phyloP scores from a whole-genome alignment of 2,888 invertebrate species.

The Cantharis rustica region DNA sequence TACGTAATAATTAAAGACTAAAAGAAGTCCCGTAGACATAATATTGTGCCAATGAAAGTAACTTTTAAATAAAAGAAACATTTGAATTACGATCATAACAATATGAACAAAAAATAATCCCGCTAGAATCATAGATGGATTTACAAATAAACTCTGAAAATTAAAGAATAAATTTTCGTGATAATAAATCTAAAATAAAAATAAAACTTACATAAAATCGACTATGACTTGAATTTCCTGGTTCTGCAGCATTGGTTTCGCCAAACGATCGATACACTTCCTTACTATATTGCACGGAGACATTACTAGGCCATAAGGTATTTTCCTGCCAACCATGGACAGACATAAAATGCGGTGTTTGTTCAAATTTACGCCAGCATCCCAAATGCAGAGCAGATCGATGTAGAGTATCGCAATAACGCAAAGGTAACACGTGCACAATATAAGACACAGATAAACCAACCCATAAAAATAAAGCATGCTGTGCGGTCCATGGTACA shows the following conservation, averaged over 20 bases:
- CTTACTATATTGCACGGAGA: slow-evolving; percentile 73
- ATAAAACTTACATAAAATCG: slow-evolving; percentile 81
- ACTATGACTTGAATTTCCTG: slow-evolving; percentile 78
- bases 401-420: slow-evolving; percentile 88
- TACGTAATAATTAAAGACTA: slow-evolving; percentile 90
- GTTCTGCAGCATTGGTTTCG: slow-evolving; percentile 84
- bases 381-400: slow-evolving; percentile 89
- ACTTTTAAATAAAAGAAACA: slow-evolving; percentile 73
- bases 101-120: slow-evolving; percentile 74
- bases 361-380: slow-evolving; percentile 64
- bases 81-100: slow-evolving; percentile 73
- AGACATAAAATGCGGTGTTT: slow-evolving; percentile 52
- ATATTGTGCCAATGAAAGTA: slow-evolving; percentile 92
- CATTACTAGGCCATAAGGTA: slow-evolving; percentile 76
- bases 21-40: slow-evolving; percentile 80
- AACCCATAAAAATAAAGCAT: slow-evolving; percentile 82
- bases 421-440: slow-evolving; percentile 65
- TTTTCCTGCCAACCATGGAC: slow-evolving; percentile 60
- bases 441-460: slow-evolving; percentile 82
- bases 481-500: slow-evolving; percentile 80
- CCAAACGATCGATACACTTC: slow-evolving; percentile 78
- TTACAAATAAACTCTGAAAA: slow-evolving; percentile 82
- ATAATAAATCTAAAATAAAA: slow-evolving; percentile 2
- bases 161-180: slow-evolving; percentile 33
- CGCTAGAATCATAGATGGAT: slow-evolving; percentile 79